phyloP scores from a whole-genome alignment of 1,140 invertebrate species.

The Pseudomyrmex sp. region DNA sequence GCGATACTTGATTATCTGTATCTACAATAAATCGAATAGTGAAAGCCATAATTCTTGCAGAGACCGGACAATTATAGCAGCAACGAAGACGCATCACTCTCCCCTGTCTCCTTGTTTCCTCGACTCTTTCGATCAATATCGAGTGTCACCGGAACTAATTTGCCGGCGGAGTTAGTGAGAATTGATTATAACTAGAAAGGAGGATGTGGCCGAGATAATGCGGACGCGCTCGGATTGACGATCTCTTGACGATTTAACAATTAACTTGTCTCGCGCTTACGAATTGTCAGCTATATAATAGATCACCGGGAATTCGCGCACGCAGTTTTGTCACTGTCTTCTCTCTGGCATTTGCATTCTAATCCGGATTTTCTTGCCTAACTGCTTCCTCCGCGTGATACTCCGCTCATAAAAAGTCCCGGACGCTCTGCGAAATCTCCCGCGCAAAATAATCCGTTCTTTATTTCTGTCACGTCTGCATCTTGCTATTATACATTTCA shows the following conservation, averaged over 20 bases:
- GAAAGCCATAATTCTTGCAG: constrained; percentile 29
- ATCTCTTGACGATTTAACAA: constrained; percentile 76
- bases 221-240: constrained; percentile 54
- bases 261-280: constrained; percentile 66
- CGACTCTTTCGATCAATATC: constrained; percentile 63
- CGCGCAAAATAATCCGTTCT: background rate
- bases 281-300: constrained; percentile 61
- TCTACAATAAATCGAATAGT: background rate
- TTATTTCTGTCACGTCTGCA: background rate
- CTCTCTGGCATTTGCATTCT: constrained; percentile 23
- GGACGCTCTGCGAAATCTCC: background rate
- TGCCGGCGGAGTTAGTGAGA: constrained; percentile 50
- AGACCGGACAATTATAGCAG: constrained; percentile 57
- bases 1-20: no score
- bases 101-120: constrained; percentile 11
- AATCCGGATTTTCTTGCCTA: constrained; percentile 12
- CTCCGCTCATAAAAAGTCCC: constrained; percentile 3
- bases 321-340: background rate
- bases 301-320: constrained; percentile 2
- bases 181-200: constrained; percentile 66
- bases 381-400: background rate
- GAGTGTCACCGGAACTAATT: constrained; percentile 59
- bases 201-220: constrained; percentile 75
- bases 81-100: constrained; percentile 42
- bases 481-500: constrained; percentile 2